Evolutionary conservation across 1,140 invertebrate genomes (phyloP).

Genomic region (Chelonus insularis): DNA sequence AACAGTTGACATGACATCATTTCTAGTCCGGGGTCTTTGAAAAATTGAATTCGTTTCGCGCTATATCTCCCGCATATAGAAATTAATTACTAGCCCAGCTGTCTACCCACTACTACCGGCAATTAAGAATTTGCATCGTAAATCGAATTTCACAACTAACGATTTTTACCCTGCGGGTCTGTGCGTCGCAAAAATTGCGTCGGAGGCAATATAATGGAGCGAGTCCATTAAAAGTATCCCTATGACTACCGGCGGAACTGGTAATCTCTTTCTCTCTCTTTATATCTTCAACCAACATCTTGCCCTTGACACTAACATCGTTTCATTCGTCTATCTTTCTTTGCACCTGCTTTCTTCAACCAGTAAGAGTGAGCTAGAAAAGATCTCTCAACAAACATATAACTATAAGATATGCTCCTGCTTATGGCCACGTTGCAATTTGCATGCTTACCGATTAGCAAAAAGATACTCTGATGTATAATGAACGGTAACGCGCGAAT

Average conservation of each 20-base stretch:
- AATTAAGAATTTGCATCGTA: constrained; percentile 44
- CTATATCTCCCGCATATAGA: constrained; percentile 36
- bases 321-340: neutral
- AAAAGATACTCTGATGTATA: constrained; percentile 30
- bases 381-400: neutral
- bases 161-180: constrained; percentile 27
- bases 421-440: neutral
- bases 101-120: constrained; percentile 32
- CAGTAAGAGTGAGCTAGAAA: neutral
- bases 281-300: neutral
- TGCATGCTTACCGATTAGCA: constrained; percentile 31
- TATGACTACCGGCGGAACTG: constrained; percentile 24
- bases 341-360: neutral
- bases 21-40: no score
- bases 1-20: neutral
- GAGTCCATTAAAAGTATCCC: constrained; percentile 32
- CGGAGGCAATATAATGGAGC: constrained; percentile 11
- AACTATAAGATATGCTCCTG: neutral
- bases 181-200: constrained; percentile 9
- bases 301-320: neutral
- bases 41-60: constrained; percentile 5
- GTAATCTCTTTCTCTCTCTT: neutral
- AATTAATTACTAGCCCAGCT: constrained; percentile 39
- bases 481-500: constrained; percentile 18
- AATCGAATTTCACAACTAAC: constrained; percentile 40